These are phyloP conservation scores for Drosophila paulistorum DNA, from an alignment of 1,140 invertebrate species.

Conservation along the genomic window DNA sequence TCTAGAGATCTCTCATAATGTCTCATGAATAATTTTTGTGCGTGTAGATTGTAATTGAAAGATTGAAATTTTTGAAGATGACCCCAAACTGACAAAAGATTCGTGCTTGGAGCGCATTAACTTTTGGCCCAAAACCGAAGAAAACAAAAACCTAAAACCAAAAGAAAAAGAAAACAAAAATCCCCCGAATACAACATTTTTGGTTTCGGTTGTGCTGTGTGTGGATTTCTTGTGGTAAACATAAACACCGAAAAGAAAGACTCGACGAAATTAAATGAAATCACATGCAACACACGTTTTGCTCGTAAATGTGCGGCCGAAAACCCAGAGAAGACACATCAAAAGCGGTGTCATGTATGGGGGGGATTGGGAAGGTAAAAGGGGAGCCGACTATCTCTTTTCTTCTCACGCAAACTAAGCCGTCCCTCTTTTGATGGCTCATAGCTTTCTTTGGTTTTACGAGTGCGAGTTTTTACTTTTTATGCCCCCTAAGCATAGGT, in stretches of 20 bases:
- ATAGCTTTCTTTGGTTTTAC: conserved; percentile 44
- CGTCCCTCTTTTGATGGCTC: neutral
- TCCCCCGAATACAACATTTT: conserved; percentile 21
- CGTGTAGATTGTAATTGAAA: conserved; percentile 63
- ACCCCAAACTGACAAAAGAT: conserved; percentile 30
- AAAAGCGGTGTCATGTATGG: conserved; percentile 10
- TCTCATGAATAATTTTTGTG: conserved; percentile 32
- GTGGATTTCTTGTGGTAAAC: conserved; percentile 50
- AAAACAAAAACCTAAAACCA: neutral
- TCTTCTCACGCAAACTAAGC: neutral
- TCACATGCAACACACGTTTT: conserved; percentile 76
- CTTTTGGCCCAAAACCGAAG: conserved; percentile 63
- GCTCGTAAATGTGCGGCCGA: conserved; percentile 40
- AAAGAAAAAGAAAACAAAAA: neutral
- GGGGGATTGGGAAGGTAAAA: conserved; percentile 4
- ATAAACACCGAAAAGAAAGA: conserved; percentile 40
- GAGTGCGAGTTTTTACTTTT: conserved; percentile 17
- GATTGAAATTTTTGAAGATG: conserved; percentile 57
- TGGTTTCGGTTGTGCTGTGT: conserved; percentile 33
- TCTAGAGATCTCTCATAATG: conserved; percentile 12
- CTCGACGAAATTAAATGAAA: conserved; percentile 67
- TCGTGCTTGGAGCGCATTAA: conserved; percentile 67
- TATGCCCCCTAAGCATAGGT: neutral
- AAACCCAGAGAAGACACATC: conserved; percentile 37
- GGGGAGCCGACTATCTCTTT: neutral